phyloP scores from a whole-genome alignment of 2,797 vertebrate genomes.

The Echeneis naucrates region DNA sequence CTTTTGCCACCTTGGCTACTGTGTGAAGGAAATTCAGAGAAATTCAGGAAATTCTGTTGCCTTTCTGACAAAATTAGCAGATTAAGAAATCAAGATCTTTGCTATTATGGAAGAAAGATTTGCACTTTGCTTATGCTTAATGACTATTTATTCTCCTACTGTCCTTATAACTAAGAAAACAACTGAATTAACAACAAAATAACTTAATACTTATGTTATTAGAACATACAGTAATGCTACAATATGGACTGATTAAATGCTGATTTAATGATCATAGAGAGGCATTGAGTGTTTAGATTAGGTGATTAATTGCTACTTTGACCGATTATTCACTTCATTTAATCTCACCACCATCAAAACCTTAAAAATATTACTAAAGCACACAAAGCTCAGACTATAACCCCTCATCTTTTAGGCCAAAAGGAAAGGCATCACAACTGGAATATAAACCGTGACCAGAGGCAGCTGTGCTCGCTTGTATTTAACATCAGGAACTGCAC shows the following conservation, averaged over 20 bases:
- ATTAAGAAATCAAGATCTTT: not conserved
- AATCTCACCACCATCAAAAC: not conserved
- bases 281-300: not conserved
- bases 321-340: not conserved
- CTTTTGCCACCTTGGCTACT: slow-evolving; percentile 15
- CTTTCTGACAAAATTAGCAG: not conserved
- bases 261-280: not conserved
- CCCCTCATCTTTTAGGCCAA: not conserved
- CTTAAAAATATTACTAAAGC: not conserved
- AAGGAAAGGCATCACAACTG: not conserved
- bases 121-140: slow-evolving; percentile 1
- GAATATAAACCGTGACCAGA: not conserved
- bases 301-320: not conserved
- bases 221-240: not conserved
- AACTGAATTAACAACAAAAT: not conserved
- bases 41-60: not conserved
- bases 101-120: not conserved
- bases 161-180: not conserved
- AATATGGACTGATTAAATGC: not conserved
- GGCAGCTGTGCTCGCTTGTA: not conserved
- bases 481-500: not conserved
- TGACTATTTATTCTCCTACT: not conserved
- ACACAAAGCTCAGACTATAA: not conserved
- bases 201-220: slow-evolving; percentile 1
- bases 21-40: slow-evolving; percentile 12